phyloP scores from a whole-genome alignment of 2,888 invertebrate species.

The Craniophora ligustri region DNA sequence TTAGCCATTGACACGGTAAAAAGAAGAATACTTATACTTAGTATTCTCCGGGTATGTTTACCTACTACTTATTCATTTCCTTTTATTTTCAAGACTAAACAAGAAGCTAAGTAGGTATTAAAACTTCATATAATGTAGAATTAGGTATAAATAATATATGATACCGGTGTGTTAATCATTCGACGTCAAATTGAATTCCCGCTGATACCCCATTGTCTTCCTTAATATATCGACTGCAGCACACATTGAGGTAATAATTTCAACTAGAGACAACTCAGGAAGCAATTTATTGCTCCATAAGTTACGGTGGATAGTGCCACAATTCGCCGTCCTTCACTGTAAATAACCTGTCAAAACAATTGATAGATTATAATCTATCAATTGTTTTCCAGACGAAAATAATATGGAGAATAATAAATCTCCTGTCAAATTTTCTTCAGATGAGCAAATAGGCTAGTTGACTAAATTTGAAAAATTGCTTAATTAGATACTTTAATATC shows the following conservation, averaged over 20 bases:
- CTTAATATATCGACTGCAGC: slow-evolving; percentile 11
- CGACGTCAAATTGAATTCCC: slow-evolving; percentile 35
- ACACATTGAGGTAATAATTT: slow-evolving; percentile 1
- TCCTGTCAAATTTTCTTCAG: neutral
- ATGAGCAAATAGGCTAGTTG: too few species aligned
- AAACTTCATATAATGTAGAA: neutral
- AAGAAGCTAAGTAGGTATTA: neutral
- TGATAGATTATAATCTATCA: neutral
- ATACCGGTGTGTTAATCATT: slow-evolving; percentile 3
- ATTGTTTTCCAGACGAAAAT: too few species aligned
- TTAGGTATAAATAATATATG: neutral
- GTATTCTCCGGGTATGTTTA: too few species aligned
- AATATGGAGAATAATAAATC: slow-evolving; percentile 1
- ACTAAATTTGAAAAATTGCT: too few species aligned
- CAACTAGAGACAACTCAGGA: neutral
- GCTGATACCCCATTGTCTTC: slow-evolving; percentile 13
- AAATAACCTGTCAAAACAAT: too few species aligned
- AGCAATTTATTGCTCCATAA: neutral
- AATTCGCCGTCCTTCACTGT: neutral
- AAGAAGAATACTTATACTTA: too few species aligned
- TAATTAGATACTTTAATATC: too few species aligned
- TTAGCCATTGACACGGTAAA: too few species aligned
- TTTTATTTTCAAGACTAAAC: neutral
- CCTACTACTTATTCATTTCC: too few species aligned
- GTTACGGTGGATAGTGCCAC: neutral